Percentiles rank a stretch among this genome's conserved stretches.
These are phyloP conservation scores for Polyodon spathula DNA, from an alignment of 2,113 vertebrate genomes.

Conservation along the genomic window DNA sequence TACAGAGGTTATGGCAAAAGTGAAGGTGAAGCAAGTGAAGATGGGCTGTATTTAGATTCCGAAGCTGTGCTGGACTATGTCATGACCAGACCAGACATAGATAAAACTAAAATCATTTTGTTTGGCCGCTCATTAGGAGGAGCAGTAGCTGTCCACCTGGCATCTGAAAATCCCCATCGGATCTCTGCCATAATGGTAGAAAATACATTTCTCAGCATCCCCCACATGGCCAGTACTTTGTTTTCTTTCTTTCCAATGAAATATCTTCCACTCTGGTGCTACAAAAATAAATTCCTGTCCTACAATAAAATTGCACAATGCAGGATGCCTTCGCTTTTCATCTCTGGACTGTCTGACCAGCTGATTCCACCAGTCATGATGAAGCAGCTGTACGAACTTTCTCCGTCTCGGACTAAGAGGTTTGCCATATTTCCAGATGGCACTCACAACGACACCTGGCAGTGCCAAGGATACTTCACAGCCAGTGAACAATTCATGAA, in stretches of 20 bases:
- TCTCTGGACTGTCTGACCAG: constrained; percentile 94
- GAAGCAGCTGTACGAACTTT: constrained; percentile 96
- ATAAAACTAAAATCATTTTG: constrained; percentile 92
- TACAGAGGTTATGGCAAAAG: constrained; percentile 96
- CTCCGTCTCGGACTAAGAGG: constrained; percentile 93
- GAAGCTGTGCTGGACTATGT: constrained; percentile 92
- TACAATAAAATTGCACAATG: constrained; percentile 85
- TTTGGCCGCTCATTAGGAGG: constrained; percentile 96
- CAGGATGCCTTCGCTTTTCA: constrained; percentile 94
- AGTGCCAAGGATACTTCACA: constrained; percentile 94
- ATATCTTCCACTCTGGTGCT: constrained; percentile 94
- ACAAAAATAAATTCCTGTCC: constrained; percentile 94
- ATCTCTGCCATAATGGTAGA: constrained; percentile 91
- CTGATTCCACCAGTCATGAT: constrained; percentile 98
- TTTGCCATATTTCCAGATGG: constrained; percentile 93
- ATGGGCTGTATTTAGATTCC: constrained; percentile 83
- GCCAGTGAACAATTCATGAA: constrained; percentile 94
- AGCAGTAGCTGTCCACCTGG: constrained; percentile 86
- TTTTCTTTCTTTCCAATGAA: constrained; percentile 95
- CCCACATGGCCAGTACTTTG: constrained; percentile 93
- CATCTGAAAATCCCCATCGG: constrained; percentile 86
- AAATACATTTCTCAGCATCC: constrained; percentile 98
- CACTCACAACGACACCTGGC: constrained; percentile 98
- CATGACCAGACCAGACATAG: constrained; percentile 92
- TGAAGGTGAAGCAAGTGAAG: constrained; percentile 88